Evolutionary conservation across 2,113 vertebrate genomes (phyloP).

Genomic region (Microcebus murinus): DNA sequence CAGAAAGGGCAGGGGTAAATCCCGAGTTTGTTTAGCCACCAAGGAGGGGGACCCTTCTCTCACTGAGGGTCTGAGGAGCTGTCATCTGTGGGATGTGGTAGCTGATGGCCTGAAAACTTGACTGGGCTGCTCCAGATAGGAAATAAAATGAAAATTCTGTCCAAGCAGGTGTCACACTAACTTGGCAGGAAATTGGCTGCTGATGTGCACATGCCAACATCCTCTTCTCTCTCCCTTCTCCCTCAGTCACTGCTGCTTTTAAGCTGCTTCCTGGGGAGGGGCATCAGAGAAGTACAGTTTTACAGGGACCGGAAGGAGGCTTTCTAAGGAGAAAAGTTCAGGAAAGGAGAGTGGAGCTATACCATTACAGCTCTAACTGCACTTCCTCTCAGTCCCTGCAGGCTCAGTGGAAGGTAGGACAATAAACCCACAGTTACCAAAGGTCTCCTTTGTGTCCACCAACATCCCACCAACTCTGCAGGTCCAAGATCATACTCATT

Average conservation of each 20-base stretch:
- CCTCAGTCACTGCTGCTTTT: slow-evolving; percentile 44
- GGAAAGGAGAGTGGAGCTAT: not conserved
- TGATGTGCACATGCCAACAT: slow-evolving; percentile 67
- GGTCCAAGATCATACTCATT: not conserved
- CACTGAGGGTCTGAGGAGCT: not conserved
- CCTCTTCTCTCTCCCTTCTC: not conserved
- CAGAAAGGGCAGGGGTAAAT: not conserved
- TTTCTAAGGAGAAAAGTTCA: slow-evolving; percentile 51
- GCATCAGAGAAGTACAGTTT: slow-evolving; percentile 36
- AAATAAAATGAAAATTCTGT: slow-evolving; percentile 59
- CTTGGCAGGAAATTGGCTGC: slow-evolving; percentile 53
- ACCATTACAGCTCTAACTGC: slow-evolving; percentile 4
- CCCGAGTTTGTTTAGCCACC: not conserved
- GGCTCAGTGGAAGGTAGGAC: not conserved
- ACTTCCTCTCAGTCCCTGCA: slow-evolving; percentile 35
- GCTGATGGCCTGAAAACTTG: slow-evolving; percentile 57
- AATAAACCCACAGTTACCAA: not conserved
- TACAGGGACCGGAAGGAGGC: not conserved
- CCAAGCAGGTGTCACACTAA: slow-evolving; percentile 66
- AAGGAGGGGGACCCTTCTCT: not conserved
- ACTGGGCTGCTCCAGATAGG: slow-evolving; percentile 51
- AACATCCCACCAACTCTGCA: not conserved
- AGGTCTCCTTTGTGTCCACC: not conserved
- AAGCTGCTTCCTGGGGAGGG: slow-evolving; percentile 32
- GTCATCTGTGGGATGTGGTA: slow-evolving; percentile 37